These are phyloP conservation scores for Caranx melampygus DNA, from an alignment of 2,113 vertebrate species.

Conservation along the genomic window DNA sequence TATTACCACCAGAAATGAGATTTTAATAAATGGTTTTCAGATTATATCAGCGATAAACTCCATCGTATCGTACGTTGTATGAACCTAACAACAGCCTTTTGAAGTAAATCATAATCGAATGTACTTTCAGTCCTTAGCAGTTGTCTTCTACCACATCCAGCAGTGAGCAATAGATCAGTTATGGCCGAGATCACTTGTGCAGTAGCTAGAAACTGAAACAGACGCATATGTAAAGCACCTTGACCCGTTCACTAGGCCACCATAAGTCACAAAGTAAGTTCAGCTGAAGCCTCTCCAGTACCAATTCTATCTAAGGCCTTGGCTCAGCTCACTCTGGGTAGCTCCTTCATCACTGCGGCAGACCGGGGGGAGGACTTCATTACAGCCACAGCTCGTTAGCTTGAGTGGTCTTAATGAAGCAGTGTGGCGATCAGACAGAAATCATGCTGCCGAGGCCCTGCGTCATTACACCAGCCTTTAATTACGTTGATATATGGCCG, in stretches of 20 bases:
- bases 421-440: conserved; percentile 99
- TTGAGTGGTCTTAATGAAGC: conserved; percentile 99
- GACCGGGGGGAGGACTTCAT: conserved; percentile 98
- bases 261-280: conserved; percentile 94
- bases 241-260: conserved; percentile 76
- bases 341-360: conserved; percentile 97
- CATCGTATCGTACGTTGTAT: neutral
- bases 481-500: conserved; percentile 99
- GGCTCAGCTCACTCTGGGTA: conserved; percentile 90
- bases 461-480: conserved; percentile 99
- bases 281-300: conserved; percentile 92
- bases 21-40: neutral
- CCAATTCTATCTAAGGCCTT: conserved; percentile 88
- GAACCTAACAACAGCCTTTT: neutral
- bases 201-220: neutral
- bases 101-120: conserved; percentile 30
- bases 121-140: neutral
- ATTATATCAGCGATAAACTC: neutral
- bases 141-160: neutral
- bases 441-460: conserved; percentile 99
- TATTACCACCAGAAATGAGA: conserved; percentile 5
- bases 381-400: conserved; percentile 99
- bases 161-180: neutral
- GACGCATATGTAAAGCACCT: conserved; percentile 16
- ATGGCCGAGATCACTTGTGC: neutral